phyloP scores from a whole-genome alignment of 1,140 invertebrate genomes.

The Drosophila tristis region DNA sequence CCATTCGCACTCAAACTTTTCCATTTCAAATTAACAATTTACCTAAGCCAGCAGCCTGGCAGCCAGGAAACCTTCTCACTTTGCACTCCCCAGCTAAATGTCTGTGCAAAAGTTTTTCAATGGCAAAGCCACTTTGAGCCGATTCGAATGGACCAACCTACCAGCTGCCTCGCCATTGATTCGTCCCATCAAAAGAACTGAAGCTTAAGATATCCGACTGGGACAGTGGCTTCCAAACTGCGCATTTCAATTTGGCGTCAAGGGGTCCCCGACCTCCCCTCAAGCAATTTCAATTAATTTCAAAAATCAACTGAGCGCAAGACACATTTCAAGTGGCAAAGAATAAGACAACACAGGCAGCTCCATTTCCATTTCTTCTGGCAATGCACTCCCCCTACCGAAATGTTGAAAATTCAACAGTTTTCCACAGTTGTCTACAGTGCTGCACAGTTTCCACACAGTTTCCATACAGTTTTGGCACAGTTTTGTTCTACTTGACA shows the following conservation, averaged over 20 bases:
- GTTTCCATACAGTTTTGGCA: slow-evolving; percentile 11
- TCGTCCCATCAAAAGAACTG: slow-evolving; percentile 24
- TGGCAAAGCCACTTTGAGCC: slow-evolving; percentile 7
- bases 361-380: slow-evolving; percentile 11
- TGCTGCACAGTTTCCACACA: background rate
- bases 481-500: slow-evolving; percentile 38
- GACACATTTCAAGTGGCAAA: slow-evolving; percentile 44
- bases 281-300: slow-evolving; percentile 79
- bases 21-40: slow-evolving; percentile 41
- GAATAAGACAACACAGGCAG: slow-evolving; percentile 9
- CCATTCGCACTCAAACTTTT: background rate
- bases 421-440: slow-evolving; percentile 1
- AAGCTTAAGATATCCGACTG: slow-evolving; percentile 1
- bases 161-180: background rate
- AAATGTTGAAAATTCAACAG: slow-evolving; percentile 43
- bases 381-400: slow-evolving; percentile 41
- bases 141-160: background rate
- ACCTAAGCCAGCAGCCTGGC: slow-evolving; percentile 28
- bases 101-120: slow-evolving; percentile 32
- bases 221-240: slow-evolving; percentile 44
- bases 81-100: slow-evolving; percentile 40
- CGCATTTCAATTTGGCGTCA: slow-evolving; percentile 70
- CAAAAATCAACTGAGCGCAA: slow-evolving; percentile 69
- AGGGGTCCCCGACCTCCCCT: slow-evolving; percentile 22
- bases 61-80: slow-evolving; percentile 37